phyloP scores from a whole-genome alignment of 37 sponge, comb jelly and placozoan species.

The Petrosia ficiformis region DNA sequence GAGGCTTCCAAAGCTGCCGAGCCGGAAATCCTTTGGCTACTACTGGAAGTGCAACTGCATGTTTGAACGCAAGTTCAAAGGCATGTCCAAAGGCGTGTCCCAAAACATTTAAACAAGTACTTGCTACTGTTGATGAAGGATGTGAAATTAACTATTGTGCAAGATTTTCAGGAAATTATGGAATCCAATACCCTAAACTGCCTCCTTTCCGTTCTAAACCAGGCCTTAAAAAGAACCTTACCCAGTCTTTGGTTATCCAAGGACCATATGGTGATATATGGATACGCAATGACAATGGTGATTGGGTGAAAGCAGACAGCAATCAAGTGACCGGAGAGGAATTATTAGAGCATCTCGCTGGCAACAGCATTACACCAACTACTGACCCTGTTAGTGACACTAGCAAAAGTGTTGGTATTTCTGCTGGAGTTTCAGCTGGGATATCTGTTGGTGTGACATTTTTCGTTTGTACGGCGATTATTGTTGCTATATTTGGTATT shows the following conservation, averaged over 20 bases:
- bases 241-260: slow-evolving; percentile 28
- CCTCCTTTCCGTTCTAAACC: slow-evolving; percentile 52
- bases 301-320: background rate
- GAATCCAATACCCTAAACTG: slow-evolving; percentile 12
- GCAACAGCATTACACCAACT: background rate
- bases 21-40: slow-evolving; percentile 71
- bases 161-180: slow-evolving; percentile 7
- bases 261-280: slow-evolving; percentile 8
- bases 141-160: slow-evolving; percentile 79
- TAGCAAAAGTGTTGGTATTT: background rate
- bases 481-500: slow-evolving; percentile 15
- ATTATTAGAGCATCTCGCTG: background rate
- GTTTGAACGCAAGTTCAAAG: background rate
- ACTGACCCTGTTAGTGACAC: background rate
- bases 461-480: slow-evolving; percentile 13
- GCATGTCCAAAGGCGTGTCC: slow-evolving; percentile 31
- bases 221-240: slow-evolving; percentile 17
- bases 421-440: background rate
- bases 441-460: slow-evolving; percentile 21
- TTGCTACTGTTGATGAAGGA: slow-evolving; percentile 55
- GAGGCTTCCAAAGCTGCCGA: slow-evolving; percentile 69
- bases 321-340: background rate
- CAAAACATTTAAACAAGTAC: slow-evolving; percentile 34
- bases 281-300: background rate
- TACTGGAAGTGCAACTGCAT: background rate